Conservation (phyloP, 2,888 invertebrate genomes). For the Melolontha melolontha region DNA sequence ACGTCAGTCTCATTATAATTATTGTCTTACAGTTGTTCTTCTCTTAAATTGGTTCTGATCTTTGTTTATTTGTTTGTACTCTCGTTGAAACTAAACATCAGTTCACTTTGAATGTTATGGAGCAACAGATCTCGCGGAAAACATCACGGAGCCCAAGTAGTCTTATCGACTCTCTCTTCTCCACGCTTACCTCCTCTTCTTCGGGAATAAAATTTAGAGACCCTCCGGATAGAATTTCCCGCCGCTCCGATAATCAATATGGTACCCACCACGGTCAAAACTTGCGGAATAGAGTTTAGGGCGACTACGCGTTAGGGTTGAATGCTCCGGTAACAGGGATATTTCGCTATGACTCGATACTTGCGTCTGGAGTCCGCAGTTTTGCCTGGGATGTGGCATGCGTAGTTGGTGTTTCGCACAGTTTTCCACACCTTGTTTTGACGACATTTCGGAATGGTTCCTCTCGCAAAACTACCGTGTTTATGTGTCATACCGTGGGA, state of each 20-base stretch:
- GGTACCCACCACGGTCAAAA: slow-evolving; percentile 55
- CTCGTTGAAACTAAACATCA: slow-evolving; percentile 18
- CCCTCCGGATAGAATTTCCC: slow-evolving; percentile 53
- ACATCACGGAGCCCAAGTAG: slow-evolving; percentile 49
- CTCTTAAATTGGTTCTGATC: slow-evolving; percentile 18
- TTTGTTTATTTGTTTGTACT: slow-evolving; percentile 14
- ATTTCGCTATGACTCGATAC: slow-evolving; percentile 46
- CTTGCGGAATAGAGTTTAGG: slow-evolving; percentile 55
- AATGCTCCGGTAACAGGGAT: slow-evolving; percentile 39
- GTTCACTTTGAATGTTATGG: slow-evolving; percentile 25
- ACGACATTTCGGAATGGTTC: background rate
- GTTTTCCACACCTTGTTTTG: slow-evolving; percentile 41
- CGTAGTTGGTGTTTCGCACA: slow-evolving; percentile 43
- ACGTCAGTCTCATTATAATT: slow-evolving; percentile 27
- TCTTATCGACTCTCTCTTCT: slow-evolving; percentile 52
- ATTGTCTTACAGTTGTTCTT: slow-evolving; percentile 18
- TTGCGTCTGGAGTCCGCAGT: slow-evolving; percentile 51
- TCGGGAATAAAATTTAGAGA: slow-evolving; percentile 59
- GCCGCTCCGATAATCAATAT: slow-evolving; percentile 59
- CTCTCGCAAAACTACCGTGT: background rate
- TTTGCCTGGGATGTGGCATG: slow-evolving; percentile 52
- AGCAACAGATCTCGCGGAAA: slow-evolving; percentile 47
- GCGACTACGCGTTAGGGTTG: slow-evolving; percentile 42
- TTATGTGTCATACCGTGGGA: no score
- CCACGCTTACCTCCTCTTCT: slow-evolving; percentile 50